Conservation (phyloP, 2,888 invertebrate species). For the Dione juno region DNA sequence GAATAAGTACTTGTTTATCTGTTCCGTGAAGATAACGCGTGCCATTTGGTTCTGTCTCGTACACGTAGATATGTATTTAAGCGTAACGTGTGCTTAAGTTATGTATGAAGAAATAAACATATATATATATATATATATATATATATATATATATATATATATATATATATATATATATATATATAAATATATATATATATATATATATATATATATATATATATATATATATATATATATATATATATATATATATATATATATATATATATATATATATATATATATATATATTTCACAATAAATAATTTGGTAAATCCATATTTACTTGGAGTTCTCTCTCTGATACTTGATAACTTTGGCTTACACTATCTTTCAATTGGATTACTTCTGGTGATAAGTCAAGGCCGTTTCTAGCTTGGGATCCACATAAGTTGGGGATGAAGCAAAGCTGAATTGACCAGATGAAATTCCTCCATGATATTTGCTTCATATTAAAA, state of each 20-base stretch:
- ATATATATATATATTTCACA: neutral
- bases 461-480: conserved; percentile 23
- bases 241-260: neutral
- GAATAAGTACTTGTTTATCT: neutral
- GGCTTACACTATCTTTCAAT: conserved; percentile 38
- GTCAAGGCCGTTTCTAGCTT: conserved; percentile 15
- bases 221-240: neutral
- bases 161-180: neutral
- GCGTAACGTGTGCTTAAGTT: neutral
- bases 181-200: neutral
- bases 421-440: neutral
- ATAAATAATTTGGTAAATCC: neutral
- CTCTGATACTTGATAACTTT: conserved; percentile 41
- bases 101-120: neutral
- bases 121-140: neutral
- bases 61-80: neutral
- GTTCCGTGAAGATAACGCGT: neutral
- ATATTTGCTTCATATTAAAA: conserved; percentile 14
- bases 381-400: conserved; percentile 39
- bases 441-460: conserved; percentile 23
- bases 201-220: neutral
- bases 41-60: neutral
- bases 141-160: neutral
- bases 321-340: conserved; percentile 37
- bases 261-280: neutral